Evolutionary conservation across 2,888 invertebrate species (phyloP), one percentile per base, ranked within the genome.

Genomic region (Apodemia mormo): DNA sequence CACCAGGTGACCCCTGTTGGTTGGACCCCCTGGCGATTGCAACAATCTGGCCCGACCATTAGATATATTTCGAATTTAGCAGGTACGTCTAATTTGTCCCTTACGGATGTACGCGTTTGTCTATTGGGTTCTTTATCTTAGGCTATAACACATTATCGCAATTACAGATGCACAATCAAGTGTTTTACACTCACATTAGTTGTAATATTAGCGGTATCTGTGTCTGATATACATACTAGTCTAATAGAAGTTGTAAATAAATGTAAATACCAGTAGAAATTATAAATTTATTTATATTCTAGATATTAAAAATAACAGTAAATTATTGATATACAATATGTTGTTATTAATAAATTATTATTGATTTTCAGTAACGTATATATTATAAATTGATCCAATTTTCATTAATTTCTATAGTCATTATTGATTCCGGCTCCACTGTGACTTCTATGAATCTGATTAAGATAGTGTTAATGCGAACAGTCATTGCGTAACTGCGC

Each of bases 321-420:
- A 37, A 33, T 68, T 68, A 67, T 58, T 56, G 56, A 40, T 5
- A 3, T 37, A 37, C 33, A 37, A 37, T n/a, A n/a, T n/a, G 43
- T 66, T 65, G 30, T 67, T 12, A 58, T 82, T 43, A 9, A 9
- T 43, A 9, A 43, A 43, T 9, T 37, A 37, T 37, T 37, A 37
- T 37, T 40, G 8, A 40, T 40, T 40, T 45, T 45, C 45, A 45
- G 45, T 45, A 45, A 45, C 2, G 0, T 45, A 45, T 45, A 1
- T 40, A 77, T 29, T 54, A 65, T 52, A 54, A n/a, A 43, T 65
- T 40, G 54, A 69, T 30, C 69, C 65, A 69, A 40, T n/a, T 54
- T n/a, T 69, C 80, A 73, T 89, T 91, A 43, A 92, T 83, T 83
- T 92, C 92, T 75, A 92, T 79, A n/a, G 91, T 92, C 77, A 88